phyloP scores from a whole-genome alignment of 2,888 invertebrate genomes.

The Caenorhabditis auriculariae region DNA sequence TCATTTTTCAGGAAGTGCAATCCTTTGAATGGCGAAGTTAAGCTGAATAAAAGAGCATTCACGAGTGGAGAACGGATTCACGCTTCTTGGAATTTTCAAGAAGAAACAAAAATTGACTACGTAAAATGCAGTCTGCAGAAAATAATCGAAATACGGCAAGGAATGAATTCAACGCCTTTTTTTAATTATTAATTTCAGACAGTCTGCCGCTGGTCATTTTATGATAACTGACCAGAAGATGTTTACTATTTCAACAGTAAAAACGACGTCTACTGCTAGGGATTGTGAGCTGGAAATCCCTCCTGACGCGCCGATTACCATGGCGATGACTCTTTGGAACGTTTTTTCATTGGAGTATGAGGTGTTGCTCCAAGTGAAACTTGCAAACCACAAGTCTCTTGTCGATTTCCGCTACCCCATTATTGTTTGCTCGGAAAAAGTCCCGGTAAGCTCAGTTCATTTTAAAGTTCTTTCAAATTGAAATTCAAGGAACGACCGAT shows the following conservation, averaged over 20 bases:
- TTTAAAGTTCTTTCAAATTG: neutral
- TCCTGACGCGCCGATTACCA: conserved; percentile 18
- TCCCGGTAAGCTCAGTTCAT: conserved; percentile 19
- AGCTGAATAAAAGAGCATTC: conserved; percentile 42
- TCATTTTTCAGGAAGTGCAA: conserved; percentile 35
- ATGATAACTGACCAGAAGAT: conserved; percentile 18
- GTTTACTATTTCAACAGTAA: conserved; percentile 9
- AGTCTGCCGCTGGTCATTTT: conserved; percentile 37
- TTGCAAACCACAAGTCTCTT: conserved; percentile 23
- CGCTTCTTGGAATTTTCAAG: conserved; percentile 36
- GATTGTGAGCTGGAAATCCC: conserved; percentile 28
- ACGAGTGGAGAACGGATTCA: conserved; percentile 33
- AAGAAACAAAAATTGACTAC: conserved; percentile 20
- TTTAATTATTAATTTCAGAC: conserved; percentile 18
- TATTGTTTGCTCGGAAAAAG: conserved; percentile 33
- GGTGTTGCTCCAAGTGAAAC: conserved; percentile 28
- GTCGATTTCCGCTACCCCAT: conserved; percentile 37
- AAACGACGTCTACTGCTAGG: conserved; percentile 11
- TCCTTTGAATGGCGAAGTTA: conserved; percentile 43
- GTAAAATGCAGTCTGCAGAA: conserved; percentile 21
- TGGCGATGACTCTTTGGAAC: conserved; percentile 47
- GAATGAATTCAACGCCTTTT: neutral
- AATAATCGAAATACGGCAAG: conserved; percentile 19
- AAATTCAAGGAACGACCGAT: conserved; percentile 18
- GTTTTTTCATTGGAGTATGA: conserved; percentile 34